phyloP scores from a whole-genome alignment of 2,797 vertebrate species.

The Gymnocypris eckloni region DNA sequence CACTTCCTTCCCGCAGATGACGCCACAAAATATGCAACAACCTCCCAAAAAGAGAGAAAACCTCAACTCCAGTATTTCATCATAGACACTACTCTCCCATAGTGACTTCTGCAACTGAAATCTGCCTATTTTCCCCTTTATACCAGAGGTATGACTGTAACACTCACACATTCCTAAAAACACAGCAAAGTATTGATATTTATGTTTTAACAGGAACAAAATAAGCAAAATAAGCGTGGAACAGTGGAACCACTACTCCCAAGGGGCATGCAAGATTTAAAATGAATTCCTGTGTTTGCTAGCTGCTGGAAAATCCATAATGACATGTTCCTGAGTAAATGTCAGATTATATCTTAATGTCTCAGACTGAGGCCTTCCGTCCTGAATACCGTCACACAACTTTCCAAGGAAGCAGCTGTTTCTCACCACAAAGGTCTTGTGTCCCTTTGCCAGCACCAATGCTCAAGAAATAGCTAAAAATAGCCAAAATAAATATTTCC shows the following conservation, averaged over 20 bases:
- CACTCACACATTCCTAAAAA: neutral
- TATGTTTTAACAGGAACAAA: neutral
- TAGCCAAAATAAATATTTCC: conserved; percentile 23
- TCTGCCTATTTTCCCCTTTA: neutral
- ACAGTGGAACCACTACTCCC: neutral
- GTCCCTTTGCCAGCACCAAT: conserved; percentile 2
- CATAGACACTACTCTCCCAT: conserved; percentile 12
- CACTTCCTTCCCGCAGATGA: conserved; percentile 63
- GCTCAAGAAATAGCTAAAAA: neutral
- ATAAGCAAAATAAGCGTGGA: neutral
- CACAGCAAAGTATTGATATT: neutral
- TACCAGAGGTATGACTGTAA: neutral
- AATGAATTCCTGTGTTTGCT: conserved; percentile 34
- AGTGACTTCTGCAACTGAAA: neutral
- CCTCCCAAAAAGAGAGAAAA: conserved; percentile 64
- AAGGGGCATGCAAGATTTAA: neutral
- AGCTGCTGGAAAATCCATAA: conserved; percentile 2
- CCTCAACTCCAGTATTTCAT: conserved; percentile 32
- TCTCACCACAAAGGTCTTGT: conserved; percentile 7
- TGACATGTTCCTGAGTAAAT: conserved; percentile 31
- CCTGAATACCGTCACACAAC: neutral
- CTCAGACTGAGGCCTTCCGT: conserved; percentile 35
- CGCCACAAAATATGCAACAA: conserved; percentile 59
- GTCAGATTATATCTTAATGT: conserved; percentile 31
- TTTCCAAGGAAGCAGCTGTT: conserved; percentile 41